Evolutionary conservation across 2,888 invertebrate genomes (phyloP).

Genomic region (Phengaris arion): DNA sequence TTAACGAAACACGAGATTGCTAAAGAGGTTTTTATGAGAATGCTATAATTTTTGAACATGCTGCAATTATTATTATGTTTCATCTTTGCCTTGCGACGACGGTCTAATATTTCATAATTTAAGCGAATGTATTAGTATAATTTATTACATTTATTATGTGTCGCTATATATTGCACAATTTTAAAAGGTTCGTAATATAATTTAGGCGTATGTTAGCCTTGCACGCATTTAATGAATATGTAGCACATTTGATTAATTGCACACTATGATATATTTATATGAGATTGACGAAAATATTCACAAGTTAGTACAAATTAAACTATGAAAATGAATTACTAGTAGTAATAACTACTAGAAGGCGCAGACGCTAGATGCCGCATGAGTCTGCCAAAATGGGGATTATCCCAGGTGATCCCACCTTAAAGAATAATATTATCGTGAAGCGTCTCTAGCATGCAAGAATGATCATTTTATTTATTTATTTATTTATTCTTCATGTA

Average conservation of each 20-base stretch:
- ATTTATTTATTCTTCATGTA: too few species aligned
- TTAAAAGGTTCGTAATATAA: conserved; percentile 18
- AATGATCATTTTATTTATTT: too few species aligned
- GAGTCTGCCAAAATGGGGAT: conserved; percentile 55
- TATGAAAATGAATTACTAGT: not conserved
- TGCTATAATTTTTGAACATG: not conserved
- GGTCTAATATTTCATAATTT: conserved; percentile 8
- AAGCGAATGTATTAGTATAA: not conserved
- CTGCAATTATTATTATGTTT: not conserved
- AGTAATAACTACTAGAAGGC: not conserved
- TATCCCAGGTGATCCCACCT: conserved; percentile 43
- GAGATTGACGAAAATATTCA: not conserved
- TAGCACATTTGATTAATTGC: conserved; percentile 8
- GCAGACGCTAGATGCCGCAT: conserved; percentile 29
- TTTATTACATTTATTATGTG: conserved; percentile 1
- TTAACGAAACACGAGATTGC: not conserved
- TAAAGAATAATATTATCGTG: not conserved
- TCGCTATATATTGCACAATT: conserved; percentile 2
- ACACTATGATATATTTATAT: conserved; percentile 14
- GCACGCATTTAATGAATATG: conserved; percentile 15
- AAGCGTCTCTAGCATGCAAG: not conserved
- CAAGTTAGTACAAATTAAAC: not conserved
- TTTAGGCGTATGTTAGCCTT: conserved; percentile 3
- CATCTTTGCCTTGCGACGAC: conserved; percentile 7
- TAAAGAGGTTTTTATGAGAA: not conserved